phyloP scores from a whole-genome alignment of 2,888 invertebrate species.

The Drosophila macrothrix region DNA sequence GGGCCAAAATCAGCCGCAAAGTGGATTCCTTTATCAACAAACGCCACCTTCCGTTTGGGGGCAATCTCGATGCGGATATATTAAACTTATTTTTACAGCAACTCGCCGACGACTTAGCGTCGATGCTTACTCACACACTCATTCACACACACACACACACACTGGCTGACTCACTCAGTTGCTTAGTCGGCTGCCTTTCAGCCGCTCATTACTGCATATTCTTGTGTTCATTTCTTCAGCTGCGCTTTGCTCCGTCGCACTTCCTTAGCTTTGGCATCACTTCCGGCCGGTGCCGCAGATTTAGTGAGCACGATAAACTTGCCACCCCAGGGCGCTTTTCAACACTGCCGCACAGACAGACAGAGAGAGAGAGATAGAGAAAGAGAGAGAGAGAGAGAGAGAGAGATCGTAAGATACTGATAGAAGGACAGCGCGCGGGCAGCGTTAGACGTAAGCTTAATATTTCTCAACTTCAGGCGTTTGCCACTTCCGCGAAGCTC shows the following conservation, averaged over 20 bases:
- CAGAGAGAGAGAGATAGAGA: not conserved
- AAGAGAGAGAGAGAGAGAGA: not conserved
- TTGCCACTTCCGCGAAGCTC: constrained; percentile 68
- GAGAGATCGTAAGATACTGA: constrained; percentile 3
- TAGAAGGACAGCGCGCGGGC: constrained; percentile 7
- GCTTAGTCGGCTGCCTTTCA: constrained; percentile 29
- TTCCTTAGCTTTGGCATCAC: constrained; percentile 41
- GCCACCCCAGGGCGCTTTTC: constrained; percentile 56
- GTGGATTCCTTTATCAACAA: constrained; percentile 65
- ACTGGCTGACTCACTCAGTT: not conserved
- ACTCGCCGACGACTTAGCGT: constrained; percentile 27
- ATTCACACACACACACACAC: not conserved
- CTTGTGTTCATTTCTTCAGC: constrained; percentile 52
- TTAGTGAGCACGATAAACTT: constrained; percentile 71
- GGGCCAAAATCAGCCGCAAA: constrained; percentile 60
- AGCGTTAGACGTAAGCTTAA: constrained; percentile 37
- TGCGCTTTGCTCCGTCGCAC: constrained; percentile 24
- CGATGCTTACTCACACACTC: constrained; percentile 30
- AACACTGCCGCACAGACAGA: constrained; percentile 48
- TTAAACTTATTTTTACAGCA: constrained; percentile 77
- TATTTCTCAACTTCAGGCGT: constrained; percentile 68
- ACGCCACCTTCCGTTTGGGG: constrained; percentile 45
- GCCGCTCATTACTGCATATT: constrained; percentile 48
- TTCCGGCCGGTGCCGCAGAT: constrained; percentile 63
- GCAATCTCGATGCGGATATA: constrained; percentile 76